Base-by-base conservation (phyloP, 2,113 vertebrate genomes). In the Ammodytes marinus region DNA sequence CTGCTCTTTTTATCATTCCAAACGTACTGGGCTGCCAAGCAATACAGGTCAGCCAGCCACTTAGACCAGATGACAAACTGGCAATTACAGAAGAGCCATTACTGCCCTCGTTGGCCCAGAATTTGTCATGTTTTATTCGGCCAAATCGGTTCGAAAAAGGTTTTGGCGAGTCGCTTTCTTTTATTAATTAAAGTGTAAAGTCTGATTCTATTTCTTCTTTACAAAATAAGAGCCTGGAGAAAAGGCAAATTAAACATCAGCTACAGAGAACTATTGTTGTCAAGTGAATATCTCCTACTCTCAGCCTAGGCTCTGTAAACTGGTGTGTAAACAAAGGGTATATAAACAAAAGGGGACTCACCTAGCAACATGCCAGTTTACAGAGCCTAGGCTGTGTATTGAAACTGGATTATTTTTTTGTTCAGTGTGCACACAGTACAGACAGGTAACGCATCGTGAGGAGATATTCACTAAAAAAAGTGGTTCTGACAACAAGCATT, bases 1-100 rank as follows among this genome's bases (percentile, higher is more conserved):
- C 50, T 0, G 1, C n/a, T 65, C 55, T 81, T 37, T 64, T 45
- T 49, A 43, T 79, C 43, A 1, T 0, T 69, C 69, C 80, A 82
- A 88, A 86, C 72, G 74, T 13, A 46, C 15, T 8, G 49, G 1
- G 35, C 57, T 53, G 73, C 73, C 82, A 78, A 84, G 80, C 54
- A 59, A 63, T 45, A 43, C 74, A 8, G 40, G 67, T 67, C 74
- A 19, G 70, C 43, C 57, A 61, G 40, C 35, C 27, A 55, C 39
- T 15, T 14, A 40, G 15, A 47, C 64, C 77, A 77, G 59, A 79
- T 72, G 69, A 83, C 69, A 72, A 40, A n/a, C 43, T 58, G 66
- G 12, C 72, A 66, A 79, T 58, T 55, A 58, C 76, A 77, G 40
- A 35, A 5, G 2, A 15, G 61, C 43, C 63, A 68, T 63, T 61